Evolutionary conservation across 2,797 vertebrate species (phyloP), one percentile per base, ranked within the genome.

Genomic region (Tangara arthus): DNA sequence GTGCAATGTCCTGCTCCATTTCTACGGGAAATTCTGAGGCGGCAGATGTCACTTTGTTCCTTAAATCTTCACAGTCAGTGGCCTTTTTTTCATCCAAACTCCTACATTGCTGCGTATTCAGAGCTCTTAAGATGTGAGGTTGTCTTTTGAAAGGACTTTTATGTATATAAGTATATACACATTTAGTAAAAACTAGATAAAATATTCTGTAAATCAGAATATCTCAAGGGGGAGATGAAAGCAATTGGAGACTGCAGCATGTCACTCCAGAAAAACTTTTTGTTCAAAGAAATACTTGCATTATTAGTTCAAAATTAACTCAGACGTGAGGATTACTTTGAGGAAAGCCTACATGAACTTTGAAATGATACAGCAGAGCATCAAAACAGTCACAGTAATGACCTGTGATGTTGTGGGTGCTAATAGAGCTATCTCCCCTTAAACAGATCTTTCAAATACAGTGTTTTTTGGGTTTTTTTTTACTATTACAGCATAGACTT

Each of bases 181-280:
- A 53, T 78, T 89, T 82, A 72, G n/a, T n/a, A 60, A 87, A 78
- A 81, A 57, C 68, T 76, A 91, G 96, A 98, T 98, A 98, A 98
- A 99, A 98, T 96, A 98, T 97, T 98, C 98, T 97, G 97, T 79
- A 97, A 98, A 98, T 98, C 96, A 96, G 94, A 97, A 89, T 94
- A 97, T 98, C 97, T 98, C 97, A 96, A 96, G 90, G 96, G 96
- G 94, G 95, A 97, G 96, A 98, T 98, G 97, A 98, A 98, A 98
- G 97, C 90, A 94, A 88, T 61, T 68, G 83, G 68, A 34, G 85
- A 93, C 89, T 90, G 75, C 56, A 82, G n/a, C 28, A 49, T 93
- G 87, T 91, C 71, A 85, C 90, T 70, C 39, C 47, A 91, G 68
- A 95, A 78, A 69, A 87, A 93, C 60, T 83, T 95, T 90, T 92